These are phyloP conservation scores for Mormyrops boulengeri DNA, from an alignment of 2,797 vertebrate genomes.

Conservation along the genomic window DNA sequence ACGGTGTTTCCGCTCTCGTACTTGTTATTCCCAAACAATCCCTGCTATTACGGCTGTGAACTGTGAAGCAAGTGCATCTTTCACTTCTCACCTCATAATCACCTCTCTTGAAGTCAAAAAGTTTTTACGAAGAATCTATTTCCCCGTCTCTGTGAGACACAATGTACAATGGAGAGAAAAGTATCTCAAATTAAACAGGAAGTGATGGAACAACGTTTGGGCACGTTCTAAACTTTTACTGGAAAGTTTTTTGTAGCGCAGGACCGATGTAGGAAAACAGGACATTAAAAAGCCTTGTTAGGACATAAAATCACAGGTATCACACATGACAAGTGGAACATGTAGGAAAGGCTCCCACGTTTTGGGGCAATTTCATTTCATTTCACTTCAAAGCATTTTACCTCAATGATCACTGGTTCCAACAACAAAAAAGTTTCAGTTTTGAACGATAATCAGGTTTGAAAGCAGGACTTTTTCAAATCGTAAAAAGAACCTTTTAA, in stretches of 20 bases:
- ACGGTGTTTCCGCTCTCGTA: background rate
- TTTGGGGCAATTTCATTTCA: conserved; percentile 19
- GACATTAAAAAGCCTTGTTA: conserved; percentile 22
- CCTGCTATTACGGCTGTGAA: background rate
- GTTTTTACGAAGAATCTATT: background rate
- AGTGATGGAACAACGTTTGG: conserved; percentile 1
- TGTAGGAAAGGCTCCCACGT: conserved; percentile 12
- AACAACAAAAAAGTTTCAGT: background rate
- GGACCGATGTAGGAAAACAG: background rate
- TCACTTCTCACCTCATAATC: background rate
- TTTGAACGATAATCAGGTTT: background rate
- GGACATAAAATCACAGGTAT: conserved; percentile 17
- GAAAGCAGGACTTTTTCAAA: background rate
- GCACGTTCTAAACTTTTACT: conserved; percentile 18
- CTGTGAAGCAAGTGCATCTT: background rate
- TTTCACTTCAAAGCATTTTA: conserved; percentile 32
- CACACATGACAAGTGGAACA: conserved; percentile 20
- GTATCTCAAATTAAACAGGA: conserved; percentile 4
- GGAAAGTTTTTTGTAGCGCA: conserved; percentile 25
- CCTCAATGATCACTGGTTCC: conserved; percentile 5
- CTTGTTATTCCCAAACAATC: background rate
- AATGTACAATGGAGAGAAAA: background rate
- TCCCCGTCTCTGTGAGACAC: background rate
- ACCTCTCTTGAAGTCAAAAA: background rate
- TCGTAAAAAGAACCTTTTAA: background rate